These are phyloP conservation scores for Dynastes tityus DNA, from an alignment of 2,888 invertebrate species.

Conservation along the genomic window DNA sequence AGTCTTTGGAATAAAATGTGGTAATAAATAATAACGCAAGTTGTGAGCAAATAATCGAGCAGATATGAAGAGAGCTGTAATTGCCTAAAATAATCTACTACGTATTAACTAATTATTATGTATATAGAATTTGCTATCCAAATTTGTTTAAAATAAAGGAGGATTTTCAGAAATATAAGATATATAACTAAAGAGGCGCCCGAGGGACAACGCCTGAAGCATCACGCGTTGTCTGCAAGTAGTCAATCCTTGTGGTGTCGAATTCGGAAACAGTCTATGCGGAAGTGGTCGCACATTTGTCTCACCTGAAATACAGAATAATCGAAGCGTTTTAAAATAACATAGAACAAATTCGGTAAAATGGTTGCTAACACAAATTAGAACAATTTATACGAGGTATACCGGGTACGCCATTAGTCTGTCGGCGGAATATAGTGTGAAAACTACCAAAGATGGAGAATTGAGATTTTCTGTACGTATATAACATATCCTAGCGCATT, in stretches of 20 bases:
- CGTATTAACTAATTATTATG: constrained; percentile 31
- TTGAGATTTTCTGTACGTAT: no score
- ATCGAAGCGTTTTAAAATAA: constrained; percentile 16
- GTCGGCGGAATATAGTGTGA: no score
- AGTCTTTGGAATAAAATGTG: constrained; percentile 40
- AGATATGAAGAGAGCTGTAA: constrained; percentile 27
- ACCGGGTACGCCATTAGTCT: no score
- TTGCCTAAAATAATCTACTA: constrained; percentile 28
- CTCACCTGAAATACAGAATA: constrained; percentile 80
- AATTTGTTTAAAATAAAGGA: constrained; percentile 36
- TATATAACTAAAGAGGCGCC: constrained; percentile 57
- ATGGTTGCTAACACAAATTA: no score
- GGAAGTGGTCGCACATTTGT: constrained; percentile 96
- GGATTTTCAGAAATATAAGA: constrained; percentile 44
- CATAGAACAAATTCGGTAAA: no score
- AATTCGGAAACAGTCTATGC: constrained; percentile 87
- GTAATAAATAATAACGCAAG: constrained; percentile 15
- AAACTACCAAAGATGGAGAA: no score
- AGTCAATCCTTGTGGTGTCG: constrained; percentile 67
- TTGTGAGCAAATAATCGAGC: constrained; percentile 29
- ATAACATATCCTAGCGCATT: no score
- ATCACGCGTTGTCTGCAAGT: constrained; percentile 70
- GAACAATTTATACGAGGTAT: no score
- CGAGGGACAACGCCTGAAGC: constrained; percentile 68
- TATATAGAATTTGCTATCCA: constrained; percentile 24